Evolutionary conservation across 2,888 invertebrate genomes (phyloP), one percentile per base, ranked within the genome.

Genomic region (Acleris sparsana): DNA sequence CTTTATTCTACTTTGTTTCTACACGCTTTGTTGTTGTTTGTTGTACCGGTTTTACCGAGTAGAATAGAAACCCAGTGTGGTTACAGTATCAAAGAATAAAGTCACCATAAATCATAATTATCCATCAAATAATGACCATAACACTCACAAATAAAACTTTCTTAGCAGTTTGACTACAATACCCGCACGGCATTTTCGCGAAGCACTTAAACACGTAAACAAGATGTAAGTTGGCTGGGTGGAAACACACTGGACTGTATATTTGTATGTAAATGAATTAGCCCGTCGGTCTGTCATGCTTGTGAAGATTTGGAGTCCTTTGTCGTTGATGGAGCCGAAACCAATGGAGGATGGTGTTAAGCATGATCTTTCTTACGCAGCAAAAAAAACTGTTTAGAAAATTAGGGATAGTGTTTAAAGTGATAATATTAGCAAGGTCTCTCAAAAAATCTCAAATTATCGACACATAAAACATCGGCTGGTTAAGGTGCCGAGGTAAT

Each of bases 261-360:
- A 80, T 86, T 86, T 86, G 82, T 81, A 90, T 91, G 89, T 79
- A 88, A 90, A 91, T 90, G 80, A 89, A 86, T 89, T 83, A 85
- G 77, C 73, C 57, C 77, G 75, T 80, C 75, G 71, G 79, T 76
- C 74, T 80, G 85, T 84, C 81, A 87, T 83, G 85, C 77, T 78
- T 83, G 73, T 77, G 64, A 66, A 70, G 60, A 73, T 82, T 80
- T 81, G 67, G 75, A 77, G 66, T 57, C 81, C 80, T 82, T 87
- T 83, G 84, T 85, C 46, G 69, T 17, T 18, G 62, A 58, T 72
- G 70, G 68, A 59, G 62, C 74, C 76, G 80, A 75, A 78, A 76
- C 82, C 71, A 84, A 82, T 80, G 67, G 58, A 48, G 72, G 69
- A 70, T 49, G 65, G 56, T 57, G 62, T 68, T 69, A 72, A 63